Conservation (phyloP, 1,140 invertebrate genomes). For the Drosophila mojavensis region DNA sequence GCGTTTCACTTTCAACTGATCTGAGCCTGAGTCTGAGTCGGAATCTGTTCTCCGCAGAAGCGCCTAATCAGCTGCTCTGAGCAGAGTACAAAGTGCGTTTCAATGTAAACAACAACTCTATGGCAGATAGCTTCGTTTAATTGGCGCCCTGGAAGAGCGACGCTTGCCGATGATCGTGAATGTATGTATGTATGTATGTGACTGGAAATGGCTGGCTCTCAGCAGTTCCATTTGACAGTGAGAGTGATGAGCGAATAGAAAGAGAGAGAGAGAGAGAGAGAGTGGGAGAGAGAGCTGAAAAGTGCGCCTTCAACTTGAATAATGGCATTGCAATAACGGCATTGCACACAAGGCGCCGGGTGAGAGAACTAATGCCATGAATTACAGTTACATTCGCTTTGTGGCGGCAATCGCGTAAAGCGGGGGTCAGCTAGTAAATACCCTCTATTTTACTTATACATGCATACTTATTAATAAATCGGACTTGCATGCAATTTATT, state of each 20-base stretch:
- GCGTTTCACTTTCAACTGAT: slow-evolving; percentile 53
- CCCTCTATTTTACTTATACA: no score
- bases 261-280: not conserved
- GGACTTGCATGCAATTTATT: no score
- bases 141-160: not conserved
- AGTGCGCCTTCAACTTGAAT: slow-evolving; percentile 20
- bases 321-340: slow-evolving; percentile 18
- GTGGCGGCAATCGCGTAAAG: not conserved
- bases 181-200: not conserved
- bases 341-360: slow-evolving; percentile 1
- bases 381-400: not conserved
- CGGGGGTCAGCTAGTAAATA: no score
- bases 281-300: not conserved
- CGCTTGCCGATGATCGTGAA: not conserved
- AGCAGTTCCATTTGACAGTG: not conserved
- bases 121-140: slow-evolving; percentile 23
- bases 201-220: slow-evolving; percentile 6
- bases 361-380: not conserved
- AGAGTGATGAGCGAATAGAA: not conserved
- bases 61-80: slow-evolving; percentile 39
- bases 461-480: no score
- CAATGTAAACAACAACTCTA: slow-evolving; percentile 20
- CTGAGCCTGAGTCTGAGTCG: not conserved
- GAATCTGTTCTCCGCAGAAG: not conserved
- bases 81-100: slow-evolving; percentile 20